These are phyloP conservation scores for Tachina grossa DNA, from an alignment of 2,888 invertebrate genomes.

Conservation along the genomic window DNA sequence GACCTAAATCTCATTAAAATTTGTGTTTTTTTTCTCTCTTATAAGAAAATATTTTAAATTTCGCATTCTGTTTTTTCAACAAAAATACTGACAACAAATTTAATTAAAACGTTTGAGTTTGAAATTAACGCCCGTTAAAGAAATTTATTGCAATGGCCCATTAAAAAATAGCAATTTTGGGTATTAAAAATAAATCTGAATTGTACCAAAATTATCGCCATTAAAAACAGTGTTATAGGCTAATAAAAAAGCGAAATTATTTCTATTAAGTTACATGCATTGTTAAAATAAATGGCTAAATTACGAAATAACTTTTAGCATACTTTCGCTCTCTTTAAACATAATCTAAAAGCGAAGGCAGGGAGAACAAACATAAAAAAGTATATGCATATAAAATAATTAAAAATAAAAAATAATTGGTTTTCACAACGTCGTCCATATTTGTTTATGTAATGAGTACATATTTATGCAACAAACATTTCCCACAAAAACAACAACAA, in stretches of 20 bases:
- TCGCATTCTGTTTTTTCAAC: not conserved
- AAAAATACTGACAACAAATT: not conserved
- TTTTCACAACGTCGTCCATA: constrained; percentile 42
- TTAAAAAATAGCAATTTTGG: constrained; percentile 34
- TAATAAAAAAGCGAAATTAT: constrained; percentile 49
- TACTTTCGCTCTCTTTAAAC: not conserved
- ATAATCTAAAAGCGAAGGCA: not conserved
- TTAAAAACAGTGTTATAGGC: constrained; percentile 47
- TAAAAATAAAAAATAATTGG: constrained; percentile 55
- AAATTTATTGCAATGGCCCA: constrained; percentile 33
- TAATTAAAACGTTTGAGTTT: constrained; percentile 40
- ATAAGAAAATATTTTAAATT: not conserved
- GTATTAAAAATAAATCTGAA: constrained; percentile 46
- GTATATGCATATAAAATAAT: constrained; percentile 30
- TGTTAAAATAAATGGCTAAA: constrained; percentile 39
- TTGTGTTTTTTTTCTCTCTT: not conserved
- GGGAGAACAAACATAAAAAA: constrained; percentile 3
- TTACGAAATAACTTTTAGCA: constrained; percentile 17
- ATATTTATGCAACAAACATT: constrained; percentile 54
- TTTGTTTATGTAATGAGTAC: constrained; percentile 18
- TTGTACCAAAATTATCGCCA: constrained; percentile 44
- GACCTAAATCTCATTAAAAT: no score
- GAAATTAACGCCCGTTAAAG: constrained; percentile 37
- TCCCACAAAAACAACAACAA: constrained; percentile 33
- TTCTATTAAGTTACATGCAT: constrained; percentile 54